phyloP scores from a whole-genome alignment of 2,113 vertebrate genomes.

The Smithornis capensis region DNA sequence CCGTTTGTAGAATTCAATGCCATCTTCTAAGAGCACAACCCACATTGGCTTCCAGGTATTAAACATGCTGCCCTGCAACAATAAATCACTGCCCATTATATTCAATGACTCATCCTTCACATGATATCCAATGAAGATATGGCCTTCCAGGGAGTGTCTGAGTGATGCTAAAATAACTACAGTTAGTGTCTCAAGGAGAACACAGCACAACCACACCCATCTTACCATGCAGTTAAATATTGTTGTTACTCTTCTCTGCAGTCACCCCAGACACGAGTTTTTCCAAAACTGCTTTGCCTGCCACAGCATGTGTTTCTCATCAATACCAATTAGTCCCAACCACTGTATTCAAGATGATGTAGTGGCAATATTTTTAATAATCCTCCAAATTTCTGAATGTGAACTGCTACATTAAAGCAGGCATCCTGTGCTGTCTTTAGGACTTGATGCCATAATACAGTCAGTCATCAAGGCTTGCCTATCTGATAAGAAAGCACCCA shows the following conservation, averaged over 20 bases:
- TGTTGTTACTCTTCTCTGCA: neutral
- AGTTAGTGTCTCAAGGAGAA: neutral
- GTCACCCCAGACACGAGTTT: neutral
- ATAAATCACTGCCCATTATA: neutral
- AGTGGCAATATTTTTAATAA: neutral
- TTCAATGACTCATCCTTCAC: too few species aligned
- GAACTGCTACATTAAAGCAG: neutral
- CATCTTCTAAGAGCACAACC: slow-evolving; percentile 92
- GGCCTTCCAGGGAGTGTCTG: neutral
- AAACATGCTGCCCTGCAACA: slow-evolving; percentile 85
- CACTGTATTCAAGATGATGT: neutral
- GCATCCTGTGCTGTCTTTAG: neutral
- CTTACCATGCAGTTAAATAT: neutral
- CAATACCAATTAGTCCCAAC: neutral
- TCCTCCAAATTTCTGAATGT: neutral
- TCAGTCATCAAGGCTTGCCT: neutral
- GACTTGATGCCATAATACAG: neutral
- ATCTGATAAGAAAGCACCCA: neutral
- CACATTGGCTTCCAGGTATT: slow-evolving; percentile 93
- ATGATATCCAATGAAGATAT: neutral
- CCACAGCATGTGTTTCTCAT: neutral
- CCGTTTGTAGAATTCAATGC: slow-evolving; percentile 91
- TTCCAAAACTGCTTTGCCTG: neutral
- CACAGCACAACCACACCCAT: neutral
- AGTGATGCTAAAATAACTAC: neutral